phyloP scores from a whole-genome alignment of 2,797 vertebrate genomes.

The Pseudochirops corinnae region DNA sequence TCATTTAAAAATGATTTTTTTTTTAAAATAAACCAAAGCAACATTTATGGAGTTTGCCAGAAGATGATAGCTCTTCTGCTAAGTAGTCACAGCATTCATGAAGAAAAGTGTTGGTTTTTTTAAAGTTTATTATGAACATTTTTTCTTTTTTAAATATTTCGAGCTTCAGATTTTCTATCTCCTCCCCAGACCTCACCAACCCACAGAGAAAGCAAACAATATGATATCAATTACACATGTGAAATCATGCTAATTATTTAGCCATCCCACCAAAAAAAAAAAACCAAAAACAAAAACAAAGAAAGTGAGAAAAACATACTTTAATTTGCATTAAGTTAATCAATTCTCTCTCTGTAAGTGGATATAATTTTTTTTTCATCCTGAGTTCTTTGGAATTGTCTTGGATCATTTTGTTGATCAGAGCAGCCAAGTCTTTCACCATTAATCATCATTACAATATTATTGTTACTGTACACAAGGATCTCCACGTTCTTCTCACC shows the following conservation, averaged over 20 bases:
- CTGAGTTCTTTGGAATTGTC: not conserved
- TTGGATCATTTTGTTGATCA: too few relatives aligned
- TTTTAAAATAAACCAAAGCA: not conserved
- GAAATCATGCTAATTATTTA: not conserved
- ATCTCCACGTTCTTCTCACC: too few relatives aligned
- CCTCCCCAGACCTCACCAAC: not conserved
- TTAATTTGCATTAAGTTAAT: not conserved
- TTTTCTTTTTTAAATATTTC: not conserved
- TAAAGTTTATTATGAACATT: not conserved
- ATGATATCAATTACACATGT: not conserved
- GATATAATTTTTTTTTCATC: not conserved
- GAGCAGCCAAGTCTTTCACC: too few relatives aligned
- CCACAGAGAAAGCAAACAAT: not conserved
- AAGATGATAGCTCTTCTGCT: not conserved
- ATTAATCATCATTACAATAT: too few relatives aligned
- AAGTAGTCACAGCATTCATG: not conserved
- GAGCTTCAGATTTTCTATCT: not conserved
- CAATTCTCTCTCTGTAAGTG: not conserved
- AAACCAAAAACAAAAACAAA: not conserved
- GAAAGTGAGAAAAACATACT: not conserved
- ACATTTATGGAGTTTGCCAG: not conserved
- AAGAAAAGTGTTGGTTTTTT: not conserved
- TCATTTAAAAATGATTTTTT: not conserved
- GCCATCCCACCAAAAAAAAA: not conserved
- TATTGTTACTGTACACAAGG: too few relatives aligned